Conservation (phyloP, 2,888 invertebrate species). For the Trissolcus brochymenae region DNA sequence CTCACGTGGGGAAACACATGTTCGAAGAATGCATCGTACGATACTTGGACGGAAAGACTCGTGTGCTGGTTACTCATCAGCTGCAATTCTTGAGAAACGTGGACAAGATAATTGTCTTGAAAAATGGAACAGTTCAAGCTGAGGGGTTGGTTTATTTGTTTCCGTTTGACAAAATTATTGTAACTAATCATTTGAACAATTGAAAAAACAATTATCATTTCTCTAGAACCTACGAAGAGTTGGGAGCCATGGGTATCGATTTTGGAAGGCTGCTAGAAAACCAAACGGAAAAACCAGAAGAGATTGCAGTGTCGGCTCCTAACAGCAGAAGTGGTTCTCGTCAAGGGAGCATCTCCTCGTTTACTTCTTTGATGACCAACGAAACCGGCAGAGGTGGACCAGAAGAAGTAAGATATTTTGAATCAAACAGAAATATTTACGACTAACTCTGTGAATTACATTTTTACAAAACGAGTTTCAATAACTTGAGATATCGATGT, state of each 20-base stretch:
- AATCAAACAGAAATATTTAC: no score
- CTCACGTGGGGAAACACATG: constrained; percentile 91
- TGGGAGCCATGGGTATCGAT: constrained; percentile 85
- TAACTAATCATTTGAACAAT: background rate
- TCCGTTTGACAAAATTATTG: background rate
- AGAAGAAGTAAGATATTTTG: constrained; percentile 59
- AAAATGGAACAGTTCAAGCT: constrained; percentile 69
- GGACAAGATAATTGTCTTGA: constrained; percentile 72
- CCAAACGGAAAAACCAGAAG: constrained; percentile 21
- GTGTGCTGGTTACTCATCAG: constrained; percentile 81
- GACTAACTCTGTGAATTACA: no score
- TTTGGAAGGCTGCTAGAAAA: constrained; percentile 83
- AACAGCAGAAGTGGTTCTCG: constrained; percentile 69
- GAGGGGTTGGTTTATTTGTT: constrained; percentile 64
- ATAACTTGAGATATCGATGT: no score
- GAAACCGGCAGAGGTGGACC: constrained; percentile 64
- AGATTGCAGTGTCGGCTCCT: constrained; percentile 59
- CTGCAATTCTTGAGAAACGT: constrained; percentile 78
- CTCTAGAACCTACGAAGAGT: constrained; percentile 81
- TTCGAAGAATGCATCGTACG: constrained; percentile 88
- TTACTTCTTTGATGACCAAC: constrained; percentile 68
- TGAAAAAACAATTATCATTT: constrained; percentile 1
- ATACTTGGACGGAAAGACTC: constrained; percentile 78
- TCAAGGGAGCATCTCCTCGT: constrained; percentile 70
- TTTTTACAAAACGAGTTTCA: no score